phyloP scores from a whole-genome alignment of 2,113 vertebrate species.

The Hyaena hyaena region DNA sequence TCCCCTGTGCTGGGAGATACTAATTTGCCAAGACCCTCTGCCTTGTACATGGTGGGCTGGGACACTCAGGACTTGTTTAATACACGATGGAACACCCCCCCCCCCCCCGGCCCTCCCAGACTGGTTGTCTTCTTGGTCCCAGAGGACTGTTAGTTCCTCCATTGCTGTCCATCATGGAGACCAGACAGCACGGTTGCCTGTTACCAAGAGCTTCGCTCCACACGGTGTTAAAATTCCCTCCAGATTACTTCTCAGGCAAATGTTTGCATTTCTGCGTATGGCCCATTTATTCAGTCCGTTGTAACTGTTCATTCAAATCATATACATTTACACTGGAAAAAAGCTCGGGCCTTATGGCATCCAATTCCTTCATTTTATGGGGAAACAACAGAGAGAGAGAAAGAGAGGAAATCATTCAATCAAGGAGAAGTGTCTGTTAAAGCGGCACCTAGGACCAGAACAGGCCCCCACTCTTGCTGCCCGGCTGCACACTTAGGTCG shows the following conservation, averaged over 20 bases:
- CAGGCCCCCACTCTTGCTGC: background rate
- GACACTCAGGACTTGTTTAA: background rate
- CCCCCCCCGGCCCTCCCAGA: background rate
- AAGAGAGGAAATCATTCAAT: background rate
- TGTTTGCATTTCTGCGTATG: background rate
- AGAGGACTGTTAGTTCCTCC: background rate
- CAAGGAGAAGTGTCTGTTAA: background rate
- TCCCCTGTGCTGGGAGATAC: background rate
- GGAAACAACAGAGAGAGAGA: background rate
- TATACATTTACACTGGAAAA: background rate
- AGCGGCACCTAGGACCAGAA: background rate
- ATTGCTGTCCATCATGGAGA: background rate
- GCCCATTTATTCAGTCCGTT: background rate
- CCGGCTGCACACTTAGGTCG: background rate
- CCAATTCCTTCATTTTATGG: background rate
- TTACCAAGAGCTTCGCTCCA: background rate
- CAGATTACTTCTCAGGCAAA: background rate
- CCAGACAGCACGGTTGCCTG: background rate
- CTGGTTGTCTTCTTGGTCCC: background rate
- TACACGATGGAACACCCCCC: accelerated
- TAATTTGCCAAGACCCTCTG: background rate
- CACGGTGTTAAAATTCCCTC: background rate
- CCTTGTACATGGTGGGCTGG: background rate
- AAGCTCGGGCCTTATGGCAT: too few species aligned
- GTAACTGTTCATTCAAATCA: background rate